Percentiles rank a stretch among this genome's conserved stretches.
Evolutionary conservation across 1,140 invertebrate species (phyloP).

Genomic region (Caerostris extrusa): DNA sequence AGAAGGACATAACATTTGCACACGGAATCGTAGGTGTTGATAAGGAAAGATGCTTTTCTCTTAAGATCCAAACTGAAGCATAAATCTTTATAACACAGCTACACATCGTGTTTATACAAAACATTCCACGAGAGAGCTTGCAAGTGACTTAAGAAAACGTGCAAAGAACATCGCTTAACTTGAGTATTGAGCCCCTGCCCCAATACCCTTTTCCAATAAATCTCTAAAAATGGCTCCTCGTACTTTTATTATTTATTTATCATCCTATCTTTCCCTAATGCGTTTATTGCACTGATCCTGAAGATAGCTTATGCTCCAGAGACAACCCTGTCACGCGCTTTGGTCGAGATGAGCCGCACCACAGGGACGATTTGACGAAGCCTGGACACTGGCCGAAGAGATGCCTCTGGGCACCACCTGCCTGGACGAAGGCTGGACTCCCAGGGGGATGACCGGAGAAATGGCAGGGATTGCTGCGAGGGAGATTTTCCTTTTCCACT

Average conservation of each 20-base stretch:
- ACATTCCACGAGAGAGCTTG: too few species aligned
- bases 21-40: too few species aligned
- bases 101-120: too few species aligned
- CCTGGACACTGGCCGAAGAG: conserved; percentile 13
- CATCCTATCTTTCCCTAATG: conserved; percentile 63
- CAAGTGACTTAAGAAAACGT: background rate
- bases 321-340: conserved; percentile 60
- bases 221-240: conserved; percentile 37
- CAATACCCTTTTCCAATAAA: conserved; percentile 51
- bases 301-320: conserved; percentile 50
- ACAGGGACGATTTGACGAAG: conserved; percentile 66
- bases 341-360: conserved; percentile 55
- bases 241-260: conserved; percentile 69
- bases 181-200: conserved; percentile 42
- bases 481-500: conserved; percentile 42
- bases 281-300: conserved; percentile 68
- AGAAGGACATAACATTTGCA: too few species aligned
- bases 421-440: conserved; percentile 16
- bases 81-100: too few species aligned
- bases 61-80: too few species aligned
- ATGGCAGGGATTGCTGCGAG: conserved; percentile 62
- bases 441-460: background rate
- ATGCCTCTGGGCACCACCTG: conserved; percentile 65
- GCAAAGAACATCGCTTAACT: conserved; percentile 44
- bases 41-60: too few species aligned